Conservation (phyloP, 2,888 invertebrate genomes). For the Lasioglossum calceatum region DNA sequence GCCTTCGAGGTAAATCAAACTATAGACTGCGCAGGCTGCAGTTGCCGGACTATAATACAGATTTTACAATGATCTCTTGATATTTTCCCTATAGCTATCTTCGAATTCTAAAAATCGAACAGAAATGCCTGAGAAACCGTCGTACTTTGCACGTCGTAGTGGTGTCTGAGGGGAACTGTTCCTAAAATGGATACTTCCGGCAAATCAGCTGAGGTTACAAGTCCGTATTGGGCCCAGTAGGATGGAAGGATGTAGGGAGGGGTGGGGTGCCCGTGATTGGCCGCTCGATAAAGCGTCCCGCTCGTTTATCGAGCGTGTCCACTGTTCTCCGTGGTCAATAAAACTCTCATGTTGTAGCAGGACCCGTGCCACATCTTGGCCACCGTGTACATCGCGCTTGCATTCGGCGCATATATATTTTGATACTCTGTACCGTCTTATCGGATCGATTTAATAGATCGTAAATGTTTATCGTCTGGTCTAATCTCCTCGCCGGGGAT, state of each 20-base stretch:
- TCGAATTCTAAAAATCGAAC: neutral
- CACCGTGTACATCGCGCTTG: neutral
- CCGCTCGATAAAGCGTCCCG: neutral
- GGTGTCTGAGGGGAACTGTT: neutral
- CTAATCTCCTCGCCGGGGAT: conserved; percentile 37
- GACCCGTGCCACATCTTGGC: neutral
- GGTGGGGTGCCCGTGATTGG: neutral
- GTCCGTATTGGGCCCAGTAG: too few relatives aligned
- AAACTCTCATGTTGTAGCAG: neutral
- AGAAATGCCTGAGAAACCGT: too few relatives aligned
- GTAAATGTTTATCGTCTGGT: conserved; percentile 54
- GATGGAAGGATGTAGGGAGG: neutral
- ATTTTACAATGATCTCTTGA: neutral
- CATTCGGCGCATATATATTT: conserved; percentile 22
- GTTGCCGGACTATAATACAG: neutral
- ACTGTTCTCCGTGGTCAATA: neutral
- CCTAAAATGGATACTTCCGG: neutral
- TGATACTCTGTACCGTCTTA: conserved; percentile 36
- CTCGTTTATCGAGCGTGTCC: neutral
- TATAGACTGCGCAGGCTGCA: too few relatives aligned
- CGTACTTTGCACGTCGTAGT: too few relatives aligned
- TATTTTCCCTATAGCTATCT: neutral
- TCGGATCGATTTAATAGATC: conserved; percentile 57
- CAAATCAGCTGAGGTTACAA: neutral
- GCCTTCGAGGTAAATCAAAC: neutral